Conservation (phyloP, 1,140 invertebrate species). For the Drosophila kepulauana region DNA sequence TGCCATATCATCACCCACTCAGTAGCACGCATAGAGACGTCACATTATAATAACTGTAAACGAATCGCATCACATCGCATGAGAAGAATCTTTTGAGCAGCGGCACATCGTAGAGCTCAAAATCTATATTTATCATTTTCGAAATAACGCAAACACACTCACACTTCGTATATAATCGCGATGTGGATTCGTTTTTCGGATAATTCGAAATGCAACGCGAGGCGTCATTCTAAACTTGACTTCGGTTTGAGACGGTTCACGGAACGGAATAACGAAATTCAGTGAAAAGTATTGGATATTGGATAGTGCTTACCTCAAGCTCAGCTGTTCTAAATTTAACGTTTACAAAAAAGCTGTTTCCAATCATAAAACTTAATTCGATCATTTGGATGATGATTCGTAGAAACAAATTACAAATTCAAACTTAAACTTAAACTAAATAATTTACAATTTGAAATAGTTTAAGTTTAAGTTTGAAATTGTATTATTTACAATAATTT, state of each 20-base stretch:
- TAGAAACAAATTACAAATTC: neutral
- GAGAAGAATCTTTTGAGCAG: constrained; percentile 35
- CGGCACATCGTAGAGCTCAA: constrained; percentile 42
- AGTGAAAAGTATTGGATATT: constrained; percentile 1
- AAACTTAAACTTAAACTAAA: neutral
- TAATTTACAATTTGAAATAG: too few species aligned
- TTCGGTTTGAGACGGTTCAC: constrained; percentile 63
- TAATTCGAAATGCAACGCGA: constrained; percentile 8
- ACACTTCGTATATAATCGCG: constrained; percentile 24
- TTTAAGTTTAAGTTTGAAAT: too few species aligned
- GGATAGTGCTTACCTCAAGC: too few species aligned
- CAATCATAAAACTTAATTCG: constrained; percentile 43
- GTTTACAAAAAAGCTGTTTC: constrained; percentile 36
- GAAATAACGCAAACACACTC: constrained; percentile 18
- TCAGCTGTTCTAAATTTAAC: constrained; percentile 29
- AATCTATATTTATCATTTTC: constrained; percentile 69
- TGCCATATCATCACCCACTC: constrained; percentile 14
- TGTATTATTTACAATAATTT: too few species aligned
- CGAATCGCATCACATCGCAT: constrained; percentile 61
- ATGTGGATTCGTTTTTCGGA: constrained; percentile 2
- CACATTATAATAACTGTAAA: constrained; percentile 51
- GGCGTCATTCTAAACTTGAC: constrained; percentile 54
- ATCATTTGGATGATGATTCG: neutral
- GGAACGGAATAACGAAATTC: constrained; percentile 1
- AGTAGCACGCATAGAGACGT: constrained; percentile 29